A percentile compares a stretch with the other conserved stretches of the same genome.
These are phyloP conservation scores for Mylabris phalerata DNA, from an alignment of 1,140 invertebrate genomes.

Conservation along the genomic window DNA sequence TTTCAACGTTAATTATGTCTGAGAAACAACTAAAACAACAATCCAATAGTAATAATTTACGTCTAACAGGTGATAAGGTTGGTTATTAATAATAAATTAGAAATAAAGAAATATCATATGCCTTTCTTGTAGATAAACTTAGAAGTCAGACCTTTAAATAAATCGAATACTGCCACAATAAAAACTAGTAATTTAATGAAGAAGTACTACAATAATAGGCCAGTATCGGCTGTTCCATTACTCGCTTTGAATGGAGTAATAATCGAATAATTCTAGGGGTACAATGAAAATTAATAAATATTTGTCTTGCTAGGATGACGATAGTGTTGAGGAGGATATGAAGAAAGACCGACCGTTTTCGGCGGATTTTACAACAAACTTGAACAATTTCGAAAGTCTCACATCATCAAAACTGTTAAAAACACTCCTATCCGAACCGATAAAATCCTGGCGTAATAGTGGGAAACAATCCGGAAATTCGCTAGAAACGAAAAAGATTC, in stretches of 20 bases:
- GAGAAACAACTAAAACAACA: conserved; percentile 7
- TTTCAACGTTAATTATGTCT: conserved; percentile 4
- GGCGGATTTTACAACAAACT: conserved; percentile 23
- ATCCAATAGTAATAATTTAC: conserved; percentile 2
- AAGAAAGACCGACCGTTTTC: conserved; percentile 27
- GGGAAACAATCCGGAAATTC: too few species aligned
- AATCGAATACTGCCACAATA: conserved; percentile 23
- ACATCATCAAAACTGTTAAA: conserved; percentile 31
- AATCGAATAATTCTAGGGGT: conserved; percentile 1
- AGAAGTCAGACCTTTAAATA: conserved; percentile 22
- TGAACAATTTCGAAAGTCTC: conserved; percentile 19
- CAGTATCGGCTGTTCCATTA: conserved; percentile 28
- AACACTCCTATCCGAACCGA: conserved; percentile 28
- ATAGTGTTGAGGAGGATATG: background rate
- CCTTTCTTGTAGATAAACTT: conserved; percentile 25
- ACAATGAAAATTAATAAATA: background rate
- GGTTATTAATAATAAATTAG: background rate
- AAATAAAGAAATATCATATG: too few species aligned
- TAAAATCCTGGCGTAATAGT: conserved; percentile 25
- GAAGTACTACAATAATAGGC: conserved; percentile 24
- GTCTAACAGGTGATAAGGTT: conserved; percentile 6
- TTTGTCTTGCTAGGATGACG: conserved; percentile 16
- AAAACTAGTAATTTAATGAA: conserved; percentile 18
- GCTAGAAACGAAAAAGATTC: background rate
- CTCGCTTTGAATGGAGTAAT: conserved; percentile 23